Conservation (phyloP, 2,888 invertebrate genomes). For the Teleiodes luculella region DNA sequence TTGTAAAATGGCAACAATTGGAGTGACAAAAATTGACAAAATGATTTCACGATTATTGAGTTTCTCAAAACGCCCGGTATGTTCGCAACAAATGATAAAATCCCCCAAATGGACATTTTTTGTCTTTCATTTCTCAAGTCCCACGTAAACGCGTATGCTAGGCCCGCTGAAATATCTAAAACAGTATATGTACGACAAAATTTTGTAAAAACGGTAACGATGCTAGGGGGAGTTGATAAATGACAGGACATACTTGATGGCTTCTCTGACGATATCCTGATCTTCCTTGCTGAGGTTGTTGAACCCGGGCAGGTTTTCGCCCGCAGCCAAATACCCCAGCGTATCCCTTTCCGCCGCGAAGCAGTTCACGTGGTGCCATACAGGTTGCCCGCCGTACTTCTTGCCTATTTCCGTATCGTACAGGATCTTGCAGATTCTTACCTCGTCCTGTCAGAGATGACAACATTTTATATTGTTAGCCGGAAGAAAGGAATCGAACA, state of each 20-base stretch:
- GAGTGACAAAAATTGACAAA: too few species aligned
- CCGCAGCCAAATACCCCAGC: constrained; percentile 85
- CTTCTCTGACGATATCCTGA: constrained; percentile 69
- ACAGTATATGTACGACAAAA: too few species aligned
- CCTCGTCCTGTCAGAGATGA: constrained; percentile 79
- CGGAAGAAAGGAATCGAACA: too few species aligned
- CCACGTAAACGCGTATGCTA: too few species aligned
- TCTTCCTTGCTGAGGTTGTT: constrained; percentile 84
- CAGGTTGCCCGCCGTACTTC: constrained; percentile 89
- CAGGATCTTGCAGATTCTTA: constrained; percentile 90
- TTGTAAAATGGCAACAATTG: too few species aligned
- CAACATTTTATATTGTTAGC: too few species aligned
- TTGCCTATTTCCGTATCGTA: constrained; percentile 88
- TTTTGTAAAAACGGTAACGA: not conserved
- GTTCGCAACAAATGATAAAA: too few species aligned
- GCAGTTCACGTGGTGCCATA: constrained; percentile 96
- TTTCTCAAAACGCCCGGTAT: too few species aligned
- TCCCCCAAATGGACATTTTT: too few species aligned
- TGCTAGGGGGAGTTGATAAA: not conserved
- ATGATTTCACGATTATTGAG: too few species aligned
- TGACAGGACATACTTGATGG: not conserved
- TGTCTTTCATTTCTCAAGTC: too few species aligned
- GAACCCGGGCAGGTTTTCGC: constrained; percentile 88
- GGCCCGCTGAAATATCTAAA: too few species aligned
- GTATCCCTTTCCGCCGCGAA: constrained; percentile 86